These are phyloP conservation scores for Garra rufa DNA, from an alignment of 2,113 vertebrate species.

Conservation along the genomic window DNA sequence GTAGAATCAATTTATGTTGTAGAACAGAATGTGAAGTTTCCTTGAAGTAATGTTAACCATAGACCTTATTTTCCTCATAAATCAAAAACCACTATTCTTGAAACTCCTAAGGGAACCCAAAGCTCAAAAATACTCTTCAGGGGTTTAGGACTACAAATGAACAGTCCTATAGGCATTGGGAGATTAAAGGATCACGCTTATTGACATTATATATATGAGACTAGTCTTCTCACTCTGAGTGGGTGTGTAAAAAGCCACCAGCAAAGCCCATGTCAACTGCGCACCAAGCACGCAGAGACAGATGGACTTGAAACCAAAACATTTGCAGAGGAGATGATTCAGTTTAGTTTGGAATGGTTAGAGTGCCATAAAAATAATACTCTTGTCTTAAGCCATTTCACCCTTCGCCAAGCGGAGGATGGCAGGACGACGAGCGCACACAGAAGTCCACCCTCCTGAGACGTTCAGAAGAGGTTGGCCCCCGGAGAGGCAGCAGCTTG, in stretches of 20 bases:
- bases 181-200: conserved; percentile 4
- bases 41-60: background rate
- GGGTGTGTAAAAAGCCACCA: background rate
- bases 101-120: background rate
- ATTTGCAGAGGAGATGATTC: conserved; percentile 28
- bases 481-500: conserved; percentile 27
- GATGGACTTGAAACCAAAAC: conserved; percentile 26
- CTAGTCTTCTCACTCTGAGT: background rate
- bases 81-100: background rate
- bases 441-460: background rate
- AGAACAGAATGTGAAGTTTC: background rate
- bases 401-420: conserved; percentile 9
- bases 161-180: background rate
- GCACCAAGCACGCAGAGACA: conserved; percentile 7
- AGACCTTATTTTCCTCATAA: background rate
- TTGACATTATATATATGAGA: background rate
- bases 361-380: background rate
- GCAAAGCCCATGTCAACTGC: background rate
- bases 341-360: conserved; percentile 11
- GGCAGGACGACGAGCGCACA: background rate
- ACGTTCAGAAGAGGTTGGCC: conserved; percentile 6
- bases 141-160: background rate
- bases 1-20: background rate
- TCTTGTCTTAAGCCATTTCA: conserved; percentile 22
- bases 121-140: background rate